phyloP scores from a whole-genome alignment of 2,797 vertebrate species.

The Anisognathus igniventris region DNA sequence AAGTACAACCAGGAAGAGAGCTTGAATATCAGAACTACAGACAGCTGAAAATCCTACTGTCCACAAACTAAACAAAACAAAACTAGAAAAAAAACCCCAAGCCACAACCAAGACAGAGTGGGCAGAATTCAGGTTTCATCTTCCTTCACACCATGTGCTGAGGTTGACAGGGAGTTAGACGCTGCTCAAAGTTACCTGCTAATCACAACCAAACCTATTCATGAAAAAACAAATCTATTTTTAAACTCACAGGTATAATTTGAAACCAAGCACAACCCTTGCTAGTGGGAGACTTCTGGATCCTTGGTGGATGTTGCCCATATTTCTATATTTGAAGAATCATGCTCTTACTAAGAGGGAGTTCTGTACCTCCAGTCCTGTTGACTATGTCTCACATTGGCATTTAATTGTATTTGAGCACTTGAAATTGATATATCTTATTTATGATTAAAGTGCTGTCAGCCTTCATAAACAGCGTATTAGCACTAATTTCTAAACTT shows the following conservation, averaged over 20 bases:
- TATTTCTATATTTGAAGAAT: neutral
- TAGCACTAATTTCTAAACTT: slow-evolving; percentile 37
- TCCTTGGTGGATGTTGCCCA: neutral
- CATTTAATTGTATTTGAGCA: neutral
- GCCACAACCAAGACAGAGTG: neutral
- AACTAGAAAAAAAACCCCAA: neutral
- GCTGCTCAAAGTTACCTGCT: neutral
- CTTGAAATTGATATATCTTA: neutral
- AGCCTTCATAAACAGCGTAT: slow-evolving; percentile 3
- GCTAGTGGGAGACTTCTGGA: neutral
- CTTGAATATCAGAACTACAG: neutral
- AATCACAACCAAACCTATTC: neutral
- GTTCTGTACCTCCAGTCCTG: neutral
- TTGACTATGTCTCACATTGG: neutral
- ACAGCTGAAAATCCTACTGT: neutral
- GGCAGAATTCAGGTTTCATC: neutral
- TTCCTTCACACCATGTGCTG: neutral
- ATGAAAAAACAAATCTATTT: neutral
- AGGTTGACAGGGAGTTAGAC: neutral
- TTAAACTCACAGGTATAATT: neutral
- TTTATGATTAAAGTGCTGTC: neutral
- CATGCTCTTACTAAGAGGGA: neutral
- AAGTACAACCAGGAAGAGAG: neutral
- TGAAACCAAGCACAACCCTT: neutral
- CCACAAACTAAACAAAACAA: neutral